These are phyloP conservation scores for Ectobius pallidus DNA, from an alignment of 2,888 invertebrate species.

Conservation along the genomic window DNA sequence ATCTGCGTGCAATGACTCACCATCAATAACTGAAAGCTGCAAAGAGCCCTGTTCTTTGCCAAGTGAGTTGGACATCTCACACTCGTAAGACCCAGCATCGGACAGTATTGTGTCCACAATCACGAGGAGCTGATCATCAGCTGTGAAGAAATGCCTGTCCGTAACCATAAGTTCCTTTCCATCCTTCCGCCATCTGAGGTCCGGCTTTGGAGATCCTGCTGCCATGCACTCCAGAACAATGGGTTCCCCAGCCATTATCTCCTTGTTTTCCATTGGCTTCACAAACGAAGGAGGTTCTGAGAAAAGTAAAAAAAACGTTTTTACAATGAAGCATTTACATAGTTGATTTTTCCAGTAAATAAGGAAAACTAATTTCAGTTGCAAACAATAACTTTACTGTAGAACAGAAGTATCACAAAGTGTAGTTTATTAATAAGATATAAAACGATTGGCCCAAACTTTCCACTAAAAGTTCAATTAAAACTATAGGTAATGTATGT, in stretches of 20 bases:
- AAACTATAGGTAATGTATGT: too few relatives aligned
- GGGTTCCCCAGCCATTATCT: constrained; percentile 79
- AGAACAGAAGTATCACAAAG: too few relatives aligned
- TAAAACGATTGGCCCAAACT: too few relatives aligned
- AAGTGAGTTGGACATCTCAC: constrained; percentile 85
- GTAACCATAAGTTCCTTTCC: constrained; percentile 72
- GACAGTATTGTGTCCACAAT: constrained; percentile 78
- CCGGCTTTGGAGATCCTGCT: constrained; percentile 82
- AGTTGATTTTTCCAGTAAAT: too few relatives aligned
- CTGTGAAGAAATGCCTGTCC: constrained; percentile 85
- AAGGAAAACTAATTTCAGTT: constrained; percentile 22
- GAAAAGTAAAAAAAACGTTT: constrained; percentile 47
- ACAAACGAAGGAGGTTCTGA: constrained; percentile 86
- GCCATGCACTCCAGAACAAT: constrained; percentile 89
- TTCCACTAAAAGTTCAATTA: too few relatives aligned
- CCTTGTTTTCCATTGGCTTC: constrained; percentile 84
- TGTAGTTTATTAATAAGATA: too few relatives aligned
- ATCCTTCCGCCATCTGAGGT: constrained; percentile 85
- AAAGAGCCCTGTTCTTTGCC: constrained; percentile 77
- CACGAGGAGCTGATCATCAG: constrained; percentile 84
- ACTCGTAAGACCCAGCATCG: constrained; percentile 89
- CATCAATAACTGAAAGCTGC: constrained; percentile 72
- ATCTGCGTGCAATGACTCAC: too few relatives aligned
- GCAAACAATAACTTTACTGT: too few relatives aligned
- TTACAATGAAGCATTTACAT: too few relatives aligned